These are phyloP conservation scores for Drosophila cognata DNA, from an alignment of 2,888 invertebrate genomes.

Conservation along the genomic window DNA sequence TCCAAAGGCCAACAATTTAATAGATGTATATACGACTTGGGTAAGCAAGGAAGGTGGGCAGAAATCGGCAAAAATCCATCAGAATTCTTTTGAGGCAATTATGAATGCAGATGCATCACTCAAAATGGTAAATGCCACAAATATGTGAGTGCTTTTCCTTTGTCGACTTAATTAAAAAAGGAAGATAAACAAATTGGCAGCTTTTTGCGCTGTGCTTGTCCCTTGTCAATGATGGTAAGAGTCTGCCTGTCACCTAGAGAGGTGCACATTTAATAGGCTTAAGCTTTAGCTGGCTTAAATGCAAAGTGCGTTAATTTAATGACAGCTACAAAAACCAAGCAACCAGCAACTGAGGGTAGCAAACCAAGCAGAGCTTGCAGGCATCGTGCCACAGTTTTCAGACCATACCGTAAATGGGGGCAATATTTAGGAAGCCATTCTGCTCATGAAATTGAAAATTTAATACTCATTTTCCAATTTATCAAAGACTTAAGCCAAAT, in stretches of 20 bases:
- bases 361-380: conserved; percentile 1
- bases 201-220: not conserved
- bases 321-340: conserved; percentile 43
- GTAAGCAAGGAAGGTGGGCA: not conserved
- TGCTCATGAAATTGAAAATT: not conserved
- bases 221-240: conserved; percentile 1
- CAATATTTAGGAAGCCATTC: not conserved
- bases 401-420: conserved; percentile 2
- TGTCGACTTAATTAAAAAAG: conserved; percentile 9
- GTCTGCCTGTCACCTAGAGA: conserved; percentile 11
- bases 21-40: not conserved
- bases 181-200: conserved; percentile 13
- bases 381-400: not conserved
- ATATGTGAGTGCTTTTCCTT: not conserved
- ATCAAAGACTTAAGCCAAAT: not conserved
- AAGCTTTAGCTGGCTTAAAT: conserved; percentile 66
- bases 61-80: not conserved
- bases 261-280: conserved; percentile 64
- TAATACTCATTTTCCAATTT: not conserved
- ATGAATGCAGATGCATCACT: conserved; percentile 25
- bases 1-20: not conserved
- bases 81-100: conserved; percentile 13
- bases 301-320: conserved; percentile 69
- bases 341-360: not conserved
- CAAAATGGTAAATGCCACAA: conserved; percentile 12